Conservation (phyloP, 2,888 invertebrate genomes). For the Augochlorella aurata region DNA sequence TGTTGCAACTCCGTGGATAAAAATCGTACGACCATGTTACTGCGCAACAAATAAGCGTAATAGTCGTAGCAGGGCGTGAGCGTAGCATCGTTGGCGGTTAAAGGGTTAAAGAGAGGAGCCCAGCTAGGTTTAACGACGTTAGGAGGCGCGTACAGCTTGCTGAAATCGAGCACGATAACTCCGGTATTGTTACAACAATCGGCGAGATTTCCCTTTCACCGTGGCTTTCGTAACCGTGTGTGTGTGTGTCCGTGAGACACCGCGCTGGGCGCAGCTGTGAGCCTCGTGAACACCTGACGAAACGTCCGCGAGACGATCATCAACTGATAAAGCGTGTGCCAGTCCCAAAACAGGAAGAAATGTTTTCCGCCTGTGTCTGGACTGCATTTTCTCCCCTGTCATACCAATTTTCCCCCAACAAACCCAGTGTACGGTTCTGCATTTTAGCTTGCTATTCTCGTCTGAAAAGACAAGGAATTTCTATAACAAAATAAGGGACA, state of each 20-base stretch:
- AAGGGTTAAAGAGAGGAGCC: conserved; percentile 5
- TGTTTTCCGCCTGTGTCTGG: not conserved
- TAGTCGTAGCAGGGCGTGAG: not conserved
- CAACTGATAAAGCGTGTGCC: conserved; percentile 31
- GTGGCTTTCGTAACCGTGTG: conserved; percentile 54
- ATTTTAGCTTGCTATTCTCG: too few relatives aligned
- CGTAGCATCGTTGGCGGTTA: not conserved
- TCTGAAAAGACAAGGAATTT: too few relatives aligned
- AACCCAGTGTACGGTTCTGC: too few relatives aligned
- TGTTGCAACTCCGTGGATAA: too few relatives aligned
- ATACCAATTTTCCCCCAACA: too few relatives aligned
- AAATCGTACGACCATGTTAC: too few relatives aligned
- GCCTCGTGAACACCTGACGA: conserved; percentile 54
- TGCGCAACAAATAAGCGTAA: not conserved
- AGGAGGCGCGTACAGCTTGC: conserved; percentile 18
- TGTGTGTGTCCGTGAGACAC: not conserved
- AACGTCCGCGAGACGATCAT: conserved; percentile 48
- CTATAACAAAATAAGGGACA: too few relatives aligned
- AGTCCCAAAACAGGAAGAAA: not conserved
- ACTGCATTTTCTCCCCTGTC: not conserved
- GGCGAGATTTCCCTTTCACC: conserved; percentile 67
- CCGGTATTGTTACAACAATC: conserved; percentile 58
- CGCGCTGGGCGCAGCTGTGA: conserved; percentile 29
- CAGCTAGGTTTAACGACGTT: conserved; percentile 15
- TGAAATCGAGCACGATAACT: conserved; percentile 48